These are phyloP conservation scores for Benthosema pterotum DNA, from an alignment of 2,797 vertebrate species.

Conservation along the genomic window DNA sequence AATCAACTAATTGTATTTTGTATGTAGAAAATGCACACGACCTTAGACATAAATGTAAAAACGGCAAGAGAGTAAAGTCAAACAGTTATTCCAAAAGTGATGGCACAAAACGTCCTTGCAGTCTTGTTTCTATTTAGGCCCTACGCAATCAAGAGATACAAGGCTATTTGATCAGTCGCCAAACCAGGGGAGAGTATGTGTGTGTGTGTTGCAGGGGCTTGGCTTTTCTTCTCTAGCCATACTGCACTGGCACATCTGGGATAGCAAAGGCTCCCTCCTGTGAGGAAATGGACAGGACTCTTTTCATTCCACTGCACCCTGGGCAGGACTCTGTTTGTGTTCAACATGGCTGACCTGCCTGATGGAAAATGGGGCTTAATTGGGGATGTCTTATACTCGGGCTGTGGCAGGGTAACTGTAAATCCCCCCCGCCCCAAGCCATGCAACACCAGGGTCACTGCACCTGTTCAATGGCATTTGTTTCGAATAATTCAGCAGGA, in stretches of 20 bases:
- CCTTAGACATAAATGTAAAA: no score
- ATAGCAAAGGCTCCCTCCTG: constrained; percentile 49
- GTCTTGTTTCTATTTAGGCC: no score
- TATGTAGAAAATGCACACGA: no score
- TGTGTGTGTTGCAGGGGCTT: neutral
- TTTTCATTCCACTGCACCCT: constrained; percentile 63
- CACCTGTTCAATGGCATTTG: constrained; percentile 50
- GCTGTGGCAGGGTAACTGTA: constrained; percentile 44
- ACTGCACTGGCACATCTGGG: constrained; percentile 50
- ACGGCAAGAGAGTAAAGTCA: no score
- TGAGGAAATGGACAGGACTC: constrained; percentile 54
- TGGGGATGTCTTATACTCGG: constrained; percentile 47
- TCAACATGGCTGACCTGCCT: constrained; percentile 59
- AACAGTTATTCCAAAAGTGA: no score
- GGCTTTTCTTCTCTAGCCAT: constrained; percentile 27
- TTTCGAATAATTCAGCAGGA: constrained; percentile 26
- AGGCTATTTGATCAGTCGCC: no score
- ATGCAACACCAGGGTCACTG: constrained; percentile 37
- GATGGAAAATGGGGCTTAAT: constrained; percentile 63
- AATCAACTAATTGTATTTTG: no score
- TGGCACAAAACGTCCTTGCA: no score
- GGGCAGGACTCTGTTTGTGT: constrained; percentile 67
- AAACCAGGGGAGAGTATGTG: neutral
- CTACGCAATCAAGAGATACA: no score
- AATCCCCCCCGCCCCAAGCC: constrained; percentile 12